Evolutionary conservation across 2,888 invertebrate species (phyloP).

Genomic region (Ashinkailepas kermadecensis): DNA sequence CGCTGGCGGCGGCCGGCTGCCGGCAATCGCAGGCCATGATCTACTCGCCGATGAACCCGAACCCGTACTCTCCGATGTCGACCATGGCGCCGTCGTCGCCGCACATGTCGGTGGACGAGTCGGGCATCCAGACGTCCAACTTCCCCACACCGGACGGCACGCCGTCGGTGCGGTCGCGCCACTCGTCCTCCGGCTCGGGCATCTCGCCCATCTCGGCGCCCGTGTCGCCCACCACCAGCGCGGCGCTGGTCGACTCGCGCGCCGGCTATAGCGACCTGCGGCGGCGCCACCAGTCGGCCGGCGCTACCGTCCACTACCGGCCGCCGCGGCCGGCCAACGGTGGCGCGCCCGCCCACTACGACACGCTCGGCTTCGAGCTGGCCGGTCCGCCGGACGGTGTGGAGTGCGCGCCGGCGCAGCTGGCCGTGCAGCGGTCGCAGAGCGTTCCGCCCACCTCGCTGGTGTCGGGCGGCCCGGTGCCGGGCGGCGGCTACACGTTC

Average conservation of each 20-base stretch:
- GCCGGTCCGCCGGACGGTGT: neutral
- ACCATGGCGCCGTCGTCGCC: neutral
- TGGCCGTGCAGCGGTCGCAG: constrained; percentile 11
- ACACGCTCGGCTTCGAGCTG: neutral
- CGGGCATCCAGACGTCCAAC: constrained; percentile 22
- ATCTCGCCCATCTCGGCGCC: constrained; percentile 32
- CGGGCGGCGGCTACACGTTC: constrained; percentile 3
- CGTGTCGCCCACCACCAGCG: constrained; percentile 32
- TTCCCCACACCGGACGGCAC: constrained; percentile 25
- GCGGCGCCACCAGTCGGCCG: constrained; percentile 33
- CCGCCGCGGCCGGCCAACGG: neutral
- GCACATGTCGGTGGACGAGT: constrained; percentile 20
- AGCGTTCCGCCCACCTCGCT: constrained; percentile 19
- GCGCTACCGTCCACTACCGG: constrained; percentile 29
- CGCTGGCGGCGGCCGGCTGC: constrained; percentile 30
- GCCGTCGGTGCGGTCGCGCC: constrained; percentile 32
- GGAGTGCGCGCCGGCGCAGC: neutral
- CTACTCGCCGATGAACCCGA: constrained; percentile 32
- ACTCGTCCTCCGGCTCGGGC: constrained; percentile 34
- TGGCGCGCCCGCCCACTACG: neutral
- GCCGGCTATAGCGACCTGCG: constrained; percentile 30
- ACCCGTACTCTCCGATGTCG: constrained; percentile 29
- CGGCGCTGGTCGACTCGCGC: constrained; percentile 30
- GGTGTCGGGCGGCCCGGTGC: neutral
- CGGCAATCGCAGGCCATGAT: constrained; percentile 29